phyloP scores from a whole-genome alignment of 2,113 vertebrate species.

The Procavia capensis region DNA sequence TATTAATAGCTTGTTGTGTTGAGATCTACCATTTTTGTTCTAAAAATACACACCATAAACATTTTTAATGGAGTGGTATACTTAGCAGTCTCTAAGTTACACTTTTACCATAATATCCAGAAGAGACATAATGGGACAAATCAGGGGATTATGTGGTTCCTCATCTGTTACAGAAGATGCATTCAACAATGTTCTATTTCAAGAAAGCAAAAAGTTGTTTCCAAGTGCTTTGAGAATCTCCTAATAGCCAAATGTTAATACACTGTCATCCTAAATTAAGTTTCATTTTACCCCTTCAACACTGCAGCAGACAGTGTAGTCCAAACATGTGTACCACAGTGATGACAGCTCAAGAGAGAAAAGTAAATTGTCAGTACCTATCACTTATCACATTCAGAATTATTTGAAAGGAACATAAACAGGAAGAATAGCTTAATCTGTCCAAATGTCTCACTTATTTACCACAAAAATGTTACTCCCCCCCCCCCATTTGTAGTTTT shows the following conservation, averaged over 20 bases:
- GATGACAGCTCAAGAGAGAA: slow-evolving; percentile 60
- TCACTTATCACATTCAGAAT: slow-evolving; percentile 55
- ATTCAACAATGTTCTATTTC: slow-evolving; percentile 56
- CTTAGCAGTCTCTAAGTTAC: slow-evolving; percentile 15
- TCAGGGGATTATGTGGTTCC: not conserved
- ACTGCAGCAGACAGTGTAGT: slow-evolving; percentile 20
- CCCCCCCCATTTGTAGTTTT: slow-evolving; percentile 55
- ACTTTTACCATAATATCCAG: slow-evolving; percentile 33
- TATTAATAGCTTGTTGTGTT: slow-evolving; percentile 44
- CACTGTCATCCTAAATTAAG: slow-evolving; percentile 21
- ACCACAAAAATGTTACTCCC: slow-evolving; percentile 52
- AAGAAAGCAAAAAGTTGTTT: slow-evolving; percentile 60
- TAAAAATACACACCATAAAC: slow-evolving; percentile 27
- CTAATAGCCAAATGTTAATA: slow-evolving; percentile 51
- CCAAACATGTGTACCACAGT: slow-evolving; percentile 32
- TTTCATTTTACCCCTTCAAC: slow-evolving; percentile 51
- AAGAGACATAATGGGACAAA: slow-evolving; percentile 29
- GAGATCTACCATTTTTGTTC: slow-evolving; percentile 36
- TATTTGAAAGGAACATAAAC: slow-evolving; percentile 67
- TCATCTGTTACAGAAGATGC: not conserved
- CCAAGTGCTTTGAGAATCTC: slow-evolving; percentile 40
- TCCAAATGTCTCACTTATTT: slow-evolving; percentile 68
- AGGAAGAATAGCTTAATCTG: slow-evolving; percentile 48
- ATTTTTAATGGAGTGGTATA: slow-evolving; percentile 5
- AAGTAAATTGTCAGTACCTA: slow-evolving; percentile 47